Conservation (phyloP, 2,797 vertebrate genomes). For the Sebastes variabilis region DNA sequence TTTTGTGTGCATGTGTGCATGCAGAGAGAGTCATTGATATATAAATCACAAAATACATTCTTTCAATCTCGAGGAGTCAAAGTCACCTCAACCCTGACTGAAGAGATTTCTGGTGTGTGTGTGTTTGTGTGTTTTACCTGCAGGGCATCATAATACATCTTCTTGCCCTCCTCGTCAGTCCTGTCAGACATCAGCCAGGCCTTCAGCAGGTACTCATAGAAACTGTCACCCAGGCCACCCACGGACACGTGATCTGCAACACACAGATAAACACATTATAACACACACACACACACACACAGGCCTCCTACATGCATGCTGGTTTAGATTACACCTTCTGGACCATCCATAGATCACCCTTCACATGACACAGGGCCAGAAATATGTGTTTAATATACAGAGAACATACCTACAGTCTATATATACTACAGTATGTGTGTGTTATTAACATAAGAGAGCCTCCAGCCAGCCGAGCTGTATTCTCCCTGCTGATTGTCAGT, state of each 20-base stretch:
- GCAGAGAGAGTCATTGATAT: too few relatives aligned
- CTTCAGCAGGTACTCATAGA: conserved; percentile 98
- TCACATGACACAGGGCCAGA: neutral
- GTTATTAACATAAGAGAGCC: neutral
- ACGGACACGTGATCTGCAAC: conserved; percentile 95
- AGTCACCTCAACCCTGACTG: neutral
- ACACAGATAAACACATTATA: conserved; percentile 22
- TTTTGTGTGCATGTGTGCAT: too few relatives aligned
- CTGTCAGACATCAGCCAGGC: conserved; percentile 98
- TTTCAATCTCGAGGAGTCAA: neutral
- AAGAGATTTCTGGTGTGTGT: neutral
- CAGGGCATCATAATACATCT: conserved; percentile 96
- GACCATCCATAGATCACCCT: conserved; percentile 1
- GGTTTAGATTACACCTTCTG: neutral
- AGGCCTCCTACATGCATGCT: neutral
- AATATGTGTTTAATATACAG: conserved; percentile 3
- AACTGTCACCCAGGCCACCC: conserved; percentile 97
- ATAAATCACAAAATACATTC: neutral
- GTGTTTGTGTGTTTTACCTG: conserved; percentile 84
- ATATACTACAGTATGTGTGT: neutral
- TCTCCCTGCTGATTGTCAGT: conserved; percentile 38
- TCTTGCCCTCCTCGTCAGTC: conserved; percentile 93
- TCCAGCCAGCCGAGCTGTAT: neutral
- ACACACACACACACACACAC: neutral
- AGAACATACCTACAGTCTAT: neutral